phyloP scores from a whole-genome alignment of 2,113 vertebrate genomes.

The Carlito syrichta region DNA sequence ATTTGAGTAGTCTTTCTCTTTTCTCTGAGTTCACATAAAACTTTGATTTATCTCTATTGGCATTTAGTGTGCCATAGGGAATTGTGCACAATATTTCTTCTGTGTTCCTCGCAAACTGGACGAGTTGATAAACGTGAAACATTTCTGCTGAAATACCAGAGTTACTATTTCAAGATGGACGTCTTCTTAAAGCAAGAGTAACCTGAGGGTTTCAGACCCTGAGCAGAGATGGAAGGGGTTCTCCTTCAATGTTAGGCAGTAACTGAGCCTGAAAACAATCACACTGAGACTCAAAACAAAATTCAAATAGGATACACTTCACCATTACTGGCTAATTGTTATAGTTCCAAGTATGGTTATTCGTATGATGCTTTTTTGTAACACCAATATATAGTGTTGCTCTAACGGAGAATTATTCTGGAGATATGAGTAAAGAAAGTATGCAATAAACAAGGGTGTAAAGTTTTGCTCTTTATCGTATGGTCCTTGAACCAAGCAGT shows the following conservation, averaged over 20 bases:
- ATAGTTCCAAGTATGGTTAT: not conserved
- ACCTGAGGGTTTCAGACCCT: not conserved
- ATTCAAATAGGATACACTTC: not conserved
- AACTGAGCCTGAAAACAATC: not conserved
- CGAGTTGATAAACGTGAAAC: not conserved
- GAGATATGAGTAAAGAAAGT: not conserved
- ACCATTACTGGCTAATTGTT: not conserved
- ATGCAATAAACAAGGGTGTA: not conserved
- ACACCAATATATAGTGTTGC: not conserved
- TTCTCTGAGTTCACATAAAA: not conserved
- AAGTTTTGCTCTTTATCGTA: not conserved
- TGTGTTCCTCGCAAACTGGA: not conserved
- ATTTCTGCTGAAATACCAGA: not conserved
- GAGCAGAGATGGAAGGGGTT: not conserved
- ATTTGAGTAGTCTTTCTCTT: not conserved
- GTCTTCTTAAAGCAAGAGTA: not conserved
- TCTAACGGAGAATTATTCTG: not conserved
- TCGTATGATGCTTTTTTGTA: not conserved
- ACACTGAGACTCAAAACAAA: not conserved
- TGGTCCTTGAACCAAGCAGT: not conserved
- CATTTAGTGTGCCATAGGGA: not conserved
- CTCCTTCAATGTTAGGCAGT: not conserved
- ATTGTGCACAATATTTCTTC: not conserved
- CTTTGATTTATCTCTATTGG: not conserved
- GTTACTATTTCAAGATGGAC: not conserved